phyloP scores from a whole-genome alignment of 2,113 vertebrate species.

The Stegastes partitus region DNA sequence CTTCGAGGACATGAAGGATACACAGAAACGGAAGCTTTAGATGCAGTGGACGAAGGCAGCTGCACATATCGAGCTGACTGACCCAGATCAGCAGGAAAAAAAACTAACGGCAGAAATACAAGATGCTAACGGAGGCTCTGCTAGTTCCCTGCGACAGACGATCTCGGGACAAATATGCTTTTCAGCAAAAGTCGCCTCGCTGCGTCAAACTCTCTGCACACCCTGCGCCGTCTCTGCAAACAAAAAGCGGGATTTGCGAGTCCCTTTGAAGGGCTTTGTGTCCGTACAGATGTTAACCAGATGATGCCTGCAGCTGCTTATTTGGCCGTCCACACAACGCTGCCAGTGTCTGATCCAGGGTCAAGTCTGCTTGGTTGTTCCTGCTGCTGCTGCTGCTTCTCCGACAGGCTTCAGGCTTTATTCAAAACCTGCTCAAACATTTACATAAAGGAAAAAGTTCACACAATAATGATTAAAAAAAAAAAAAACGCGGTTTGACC shows the following conservation, averaged over 20 bases:
- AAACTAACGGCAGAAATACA: background rate
- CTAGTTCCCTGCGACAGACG: background rate
- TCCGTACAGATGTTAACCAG: constrained; percentile 59
- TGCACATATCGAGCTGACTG: background rate
- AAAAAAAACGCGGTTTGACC: background rate
- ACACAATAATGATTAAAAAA: background rate
- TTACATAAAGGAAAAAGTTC: too few relatives aligned
- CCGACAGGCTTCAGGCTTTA: constrained; percentile 1
- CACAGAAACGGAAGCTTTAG: background rate
- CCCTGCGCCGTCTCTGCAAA: constrained; percentile 36
- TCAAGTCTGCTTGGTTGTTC: background rate
- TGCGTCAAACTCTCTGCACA: constrained; percentile 32
- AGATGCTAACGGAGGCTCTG: background rate
- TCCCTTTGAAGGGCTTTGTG: constrained; percentile 41
- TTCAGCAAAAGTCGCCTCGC: constrained; percentile 29
- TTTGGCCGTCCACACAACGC: constrained; percentile 1
- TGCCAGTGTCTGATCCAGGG: constrained; percentile 18
- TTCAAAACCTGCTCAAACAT: constrained; percentile 42
- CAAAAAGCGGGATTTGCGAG: constrained; percentile 45
- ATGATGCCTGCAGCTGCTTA: constrained; percentile 28
- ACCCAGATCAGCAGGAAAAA: constrained; percentile 1
- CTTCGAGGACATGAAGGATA: constrained; percentile 11
- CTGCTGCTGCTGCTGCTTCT: background rate
- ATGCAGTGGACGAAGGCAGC: background rate
- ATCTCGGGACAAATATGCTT: constrained; percentile 44